Conservation (phyloP, 2,888 invertebrate genomes). For the Lepidocyrtinus sp. region DNA sequence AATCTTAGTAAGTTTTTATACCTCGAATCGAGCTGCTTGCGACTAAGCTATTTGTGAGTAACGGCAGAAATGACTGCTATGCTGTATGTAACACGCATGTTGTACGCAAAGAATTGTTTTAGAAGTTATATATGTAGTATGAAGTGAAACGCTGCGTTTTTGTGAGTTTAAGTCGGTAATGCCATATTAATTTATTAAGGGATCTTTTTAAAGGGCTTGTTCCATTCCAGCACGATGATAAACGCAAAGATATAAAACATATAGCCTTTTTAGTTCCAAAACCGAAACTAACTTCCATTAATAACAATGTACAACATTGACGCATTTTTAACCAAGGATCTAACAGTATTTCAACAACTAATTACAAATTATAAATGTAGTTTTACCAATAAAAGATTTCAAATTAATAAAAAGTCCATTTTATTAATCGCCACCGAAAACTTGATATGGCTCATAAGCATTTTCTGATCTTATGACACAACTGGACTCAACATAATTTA, state of each 20-base stretch:
- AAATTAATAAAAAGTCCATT: too few species aligned
- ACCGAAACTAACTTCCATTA: neutral
- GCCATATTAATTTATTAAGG: constrained; percentile 25
- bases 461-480: too few species aligned
- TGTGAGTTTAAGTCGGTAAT: constrained; percentile 29
- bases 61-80: neutral
- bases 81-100: neutral
- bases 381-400: too few species aligned
- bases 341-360: constrained; percentile 42
- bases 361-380: too few species aligned
- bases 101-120: neutral
- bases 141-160: neutral
- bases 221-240: too few species aligned
- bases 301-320: constrained; percentile 28
- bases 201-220: too few species aligned
- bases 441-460: too few species aligned
- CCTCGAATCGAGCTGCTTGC: constrained; percentile 1
- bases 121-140: too few species aligned
- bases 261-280: too few species aligned
- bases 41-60: neutral
- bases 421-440: too few species aligned
- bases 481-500: too few species aligned
- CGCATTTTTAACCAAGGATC: constrained; percentile 40
- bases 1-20: constrained; percentile 23
- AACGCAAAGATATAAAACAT: too few species aligned